Conservation (phyloP, 2,113 vertebrate species). For the Pygoscelis antarcticus region DNA sequence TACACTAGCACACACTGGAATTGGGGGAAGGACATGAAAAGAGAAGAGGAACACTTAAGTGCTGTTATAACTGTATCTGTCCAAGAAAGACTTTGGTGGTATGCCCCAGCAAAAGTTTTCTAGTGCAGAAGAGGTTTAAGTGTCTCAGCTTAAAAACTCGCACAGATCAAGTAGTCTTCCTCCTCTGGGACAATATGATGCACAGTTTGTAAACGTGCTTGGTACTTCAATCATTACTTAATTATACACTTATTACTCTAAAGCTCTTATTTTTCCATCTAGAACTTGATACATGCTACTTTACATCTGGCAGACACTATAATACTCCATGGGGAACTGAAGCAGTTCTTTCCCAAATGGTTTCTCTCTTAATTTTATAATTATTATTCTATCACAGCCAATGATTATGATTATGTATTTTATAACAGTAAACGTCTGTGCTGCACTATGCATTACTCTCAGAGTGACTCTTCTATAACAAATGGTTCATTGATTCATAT, state of each 20-base stretch:
- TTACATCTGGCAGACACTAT: neutral
- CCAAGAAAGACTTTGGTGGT: neutral
- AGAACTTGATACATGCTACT: neutral
- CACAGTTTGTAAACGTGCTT: neutral
- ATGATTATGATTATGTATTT: conserved; percentile 9
- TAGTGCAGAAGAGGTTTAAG: neutral
- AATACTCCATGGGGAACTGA: neutral
- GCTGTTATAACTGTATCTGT: neutral
- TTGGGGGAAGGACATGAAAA: neutral
- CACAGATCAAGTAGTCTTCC: neutral
- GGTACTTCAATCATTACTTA: conserved; percentile 19
- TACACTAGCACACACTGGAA: neutral
- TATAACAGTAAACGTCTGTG: neutral
- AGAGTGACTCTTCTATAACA: neutral
- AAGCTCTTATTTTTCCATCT: conserved; percentile 57
- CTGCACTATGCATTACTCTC: neutral
- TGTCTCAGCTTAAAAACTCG: neutral
- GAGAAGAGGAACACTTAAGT: neutral
- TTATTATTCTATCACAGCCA: conserved; percentile 21
- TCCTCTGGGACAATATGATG: neutral
- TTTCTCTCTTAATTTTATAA: conserved; percentile 16
- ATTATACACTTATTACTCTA: conserved; percentile 3
- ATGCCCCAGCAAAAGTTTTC: neutral
- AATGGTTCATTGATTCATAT: neutral
- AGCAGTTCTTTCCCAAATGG: neutral